Base-by-base conservation (phyloP, 92 coral and sea anemone species). In the Galaxea fascicularis region DNA sequence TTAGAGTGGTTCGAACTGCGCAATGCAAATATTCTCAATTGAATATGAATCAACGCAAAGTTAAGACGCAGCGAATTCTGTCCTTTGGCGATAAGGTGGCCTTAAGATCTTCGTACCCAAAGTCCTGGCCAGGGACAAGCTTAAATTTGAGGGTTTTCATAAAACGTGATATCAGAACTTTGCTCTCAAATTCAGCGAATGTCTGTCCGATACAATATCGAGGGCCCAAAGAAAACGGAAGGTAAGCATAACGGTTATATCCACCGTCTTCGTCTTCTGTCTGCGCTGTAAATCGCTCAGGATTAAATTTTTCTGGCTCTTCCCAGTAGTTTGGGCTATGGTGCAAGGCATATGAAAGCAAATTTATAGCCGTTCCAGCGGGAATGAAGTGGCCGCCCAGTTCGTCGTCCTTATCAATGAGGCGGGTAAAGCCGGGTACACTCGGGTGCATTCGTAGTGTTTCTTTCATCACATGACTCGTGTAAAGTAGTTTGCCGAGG, bases 381-480 rank as follows among this genome's bases (percentile, higher is more conserved):
- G 94, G 98, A 13, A 95, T 93, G 26, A 10, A 54, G 67, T 90
- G 75, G 20, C 85, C 82, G 0, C 86, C 94, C 57, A 95, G 41
- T 65, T 85, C 84, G 65, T 59, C 92, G 21, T 73, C 91, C 66
- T 83, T 82, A 15, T 85, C 68, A 44, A 85, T 83, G 51, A 80
- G 60, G 49, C 92, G 83, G 20, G 84, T 66, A 62, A 92, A 85
- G 11, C 72, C 76, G 9, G 93, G 85, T 0, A 93, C 91, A 13
- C 94, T 89, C 6, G 98, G 98, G 64, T 95, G 94, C 30, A 95
- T 73, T n/a, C 98, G 92, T 30, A 95, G 87, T 13, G 96, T 93
- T 62, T 95, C 98, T 62, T 93, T 90, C 59, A 93, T 82, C 27
- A 76, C 94, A 62, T 86, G 92, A 51, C 74, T 74, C 4, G 84